phyloP scores from a whole-genome alignment of 2,113 vertebrate genomes.

The Lycocorax pyrrhopterus region DNA sequence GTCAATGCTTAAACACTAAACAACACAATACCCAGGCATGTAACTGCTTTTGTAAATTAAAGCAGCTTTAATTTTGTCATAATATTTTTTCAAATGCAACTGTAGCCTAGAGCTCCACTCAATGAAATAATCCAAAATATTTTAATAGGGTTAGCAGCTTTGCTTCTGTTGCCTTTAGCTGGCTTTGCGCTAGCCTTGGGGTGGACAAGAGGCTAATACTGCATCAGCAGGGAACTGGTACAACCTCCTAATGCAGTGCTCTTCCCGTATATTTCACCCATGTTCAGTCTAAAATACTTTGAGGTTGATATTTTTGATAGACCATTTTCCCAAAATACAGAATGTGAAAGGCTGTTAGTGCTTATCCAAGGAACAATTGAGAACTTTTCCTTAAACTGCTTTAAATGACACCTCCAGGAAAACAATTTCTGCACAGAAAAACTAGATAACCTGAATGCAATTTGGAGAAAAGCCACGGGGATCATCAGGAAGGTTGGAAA shows the following conservation, averaged over 20 bases:
- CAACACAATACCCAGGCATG: not conserved
- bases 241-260: not conserved
- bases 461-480: not conserved
- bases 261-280: not conserved
- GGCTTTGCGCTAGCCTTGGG: not conserved
- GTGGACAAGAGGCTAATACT: not conserved
- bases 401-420: not conserved
- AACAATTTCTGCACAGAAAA: not conserved
- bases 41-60: not conserved
- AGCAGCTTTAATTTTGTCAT: not conserved
- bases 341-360: not conserved
- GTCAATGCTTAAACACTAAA: not conserved
- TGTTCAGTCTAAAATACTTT: not conserved
- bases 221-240: not conserved
- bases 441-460: not conserved
- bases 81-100: not conserved
- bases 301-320: not conserved
- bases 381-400: not conserved
- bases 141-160: not conserved
- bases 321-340: not conserved
- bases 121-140: not conserved
- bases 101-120: not conserved
- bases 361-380: not conserved
- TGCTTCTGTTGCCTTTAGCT: not conserved
- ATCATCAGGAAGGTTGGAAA: not conserved